Base-by-base conservation (phyloP, 2,113 vertebrate species). In the Echinops telfairi region DNA sequence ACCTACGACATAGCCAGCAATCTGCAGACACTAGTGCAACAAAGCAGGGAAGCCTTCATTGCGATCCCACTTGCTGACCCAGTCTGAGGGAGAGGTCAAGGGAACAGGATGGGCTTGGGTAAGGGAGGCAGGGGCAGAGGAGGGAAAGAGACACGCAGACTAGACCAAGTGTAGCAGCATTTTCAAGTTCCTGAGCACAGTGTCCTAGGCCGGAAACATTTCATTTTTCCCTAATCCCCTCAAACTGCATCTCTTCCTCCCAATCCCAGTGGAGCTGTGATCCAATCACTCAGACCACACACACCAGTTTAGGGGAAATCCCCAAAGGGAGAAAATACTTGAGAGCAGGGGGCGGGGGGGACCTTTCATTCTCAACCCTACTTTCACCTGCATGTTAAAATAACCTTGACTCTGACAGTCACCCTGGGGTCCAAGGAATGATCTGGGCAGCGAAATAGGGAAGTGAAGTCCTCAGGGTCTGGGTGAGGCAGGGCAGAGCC, bases 181-280 rank as follows among this genome's bases (percentile, higher is more conserved):
- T 91, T 95, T 89, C 86, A 89, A 88, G 92, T 97, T 97, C 97
- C 97, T 97, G 97, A 97, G 97, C 96, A 95, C 90, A 66, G 38
- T 62, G 94, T 85, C 86, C 90, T 33, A 7, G 76, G 85, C 93
- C 86, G 91, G 70, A 81, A 83, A 88, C 47, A 66, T 1, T 16
- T 19, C 83, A n/a, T 92, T 78, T 27, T 58, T 60, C 79, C 47
- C 73, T 66, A 78, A 47, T 47, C 10, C 10, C 43, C 47, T 14
- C 47, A 53, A 53, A 53, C 47, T 53, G 47, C 47, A 53, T 6
- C 47, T 53, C 47, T 53, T 53, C 47, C 12, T 53, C 47, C 47
- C 47, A 53, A 53, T 57, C 43, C 80, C 83, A 68, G 22, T 29
- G 70, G 12, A 58, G 60, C 60, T 75, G 33, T 3, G 87, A 78